phyloP scores from a whole-genome alignment of 2,797 vertebrate species.

The Pogonophryne albipinna region DNA sequence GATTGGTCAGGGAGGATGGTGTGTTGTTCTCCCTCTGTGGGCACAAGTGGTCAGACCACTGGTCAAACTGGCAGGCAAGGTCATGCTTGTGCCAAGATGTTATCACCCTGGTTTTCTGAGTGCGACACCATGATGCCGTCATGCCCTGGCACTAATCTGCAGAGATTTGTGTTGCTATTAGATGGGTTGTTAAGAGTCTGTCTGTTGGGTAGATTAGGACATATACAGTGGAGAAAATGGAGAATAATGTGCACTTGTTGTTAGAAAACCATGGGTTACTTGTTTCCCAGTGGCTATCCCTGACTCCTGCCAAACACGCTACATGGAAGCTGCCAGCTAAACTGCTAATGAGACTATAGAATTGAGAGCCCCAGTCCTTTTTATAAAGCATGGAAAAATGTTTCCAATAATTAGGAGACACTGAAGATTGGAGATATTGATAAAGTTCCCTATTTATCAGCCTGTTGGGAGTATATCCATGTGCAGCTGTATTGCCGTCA shows the following conservation, averaged over 20 bases:
- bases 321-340: slow-evolving; percentile 21
- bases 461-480: too few relatives aligned
- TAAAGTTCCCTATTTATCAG: slow-evolving; percentile 16
- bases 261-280: slow-evolving; percentile 40
- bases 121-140: slow-evolving; percentile 43
- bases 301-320: slow-evolving; percentile 27
- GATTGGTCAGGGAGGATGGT: slow-evolving; percentile 62
- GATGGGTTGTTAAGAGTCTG: slow-evolving; percentile 28
- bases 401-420: neutral
- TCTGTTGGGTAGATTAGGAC: slow-evolving; percentile 38
- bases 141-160: slow-evolving; percentile 31
- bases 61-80: slow-evolving; percentile 40
- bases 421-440: slow-evolving; percentile 4
- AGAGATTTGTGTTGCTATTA: slow-evolving; percentile 33
- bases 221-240: slow-evolving; percentile 24
- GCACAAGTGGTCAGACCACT: slow-evolving; percentile 16
- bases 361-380: slow-evolving; percentile 35
- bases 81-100: slow-evolving; percentile 45
- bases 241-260: slow-evolving; percentile 46
- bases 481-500: neutral
- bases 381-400: neutral
- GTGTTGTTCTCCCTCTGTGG: slow-evolving; percentile 24
- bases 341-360: slow-evolving; percentile 22
- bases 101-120: slow-evolving; percentile 23
- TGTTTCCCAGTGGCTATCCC: slow-evolving; percentile 41